Percentiles rank a stretch among this genome's conserved stretches.
These are phyloP conservation scores for Alcedo quadribrachys DNA, from an alignment of 2,797 vertebrate species.

Conservation along the genomic window DNA sequence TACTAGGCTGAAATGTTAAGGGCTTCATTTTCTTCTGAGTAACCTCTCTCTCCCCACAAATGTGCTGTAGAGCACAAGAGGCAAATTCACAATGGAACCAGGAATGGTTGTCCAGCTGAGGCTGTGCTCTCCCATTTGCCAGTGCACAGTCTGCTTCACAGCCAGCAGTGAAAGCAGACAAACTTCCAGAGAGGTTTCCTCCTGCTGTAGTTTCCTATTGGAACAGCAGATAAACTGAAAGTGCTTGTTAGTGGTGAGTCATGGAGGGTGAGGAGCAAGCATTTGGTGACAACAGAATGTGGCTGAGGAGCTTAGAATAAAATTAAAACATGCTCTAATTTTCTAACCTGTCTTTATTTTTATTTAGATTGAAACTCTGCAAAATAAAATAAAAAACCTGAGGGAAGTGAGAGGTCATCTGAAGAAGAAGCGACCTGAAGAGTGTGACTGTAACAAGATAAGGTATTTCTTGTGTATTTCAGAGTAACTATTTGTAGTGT, in stretches of 20 bases:
- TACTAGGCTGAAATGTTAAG: neutral
- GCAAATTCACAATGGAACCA: neutral
- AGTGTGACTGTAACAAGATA: conserved; percentile 91
- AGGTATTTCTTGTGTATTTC: conserved; percentile 74
- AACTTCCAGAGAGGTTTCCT: neutral
- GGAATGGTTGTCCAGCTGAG: neutral
- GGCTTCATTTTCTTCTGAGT: neutral
- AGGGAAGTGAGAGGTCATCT: conserved; percentile 94
- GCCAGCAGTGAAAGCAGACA: neutral
- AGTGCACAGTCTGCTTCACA: accelerated
- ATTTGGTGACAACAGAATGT: neutral
- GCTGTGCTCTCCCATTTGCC: neutral
- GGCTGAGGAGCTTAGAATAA: neutral
- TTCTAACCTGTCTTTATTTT: neutral
- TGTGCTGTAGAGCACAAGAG: neutral
- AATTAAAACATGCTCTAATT: neutral
- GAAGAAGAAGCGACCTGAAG: conserved; percentile 90
- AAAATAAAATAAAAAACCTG: conserved; percentile 97
- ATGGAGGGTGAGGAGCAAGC: neutral
- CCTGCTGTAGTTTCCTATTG: neutral
- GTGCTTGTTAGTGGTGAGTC: neutral
- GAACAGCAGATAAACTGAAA: neutral
- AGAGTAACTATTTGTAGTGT: neutral
- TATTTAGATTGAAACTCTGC: conserved; percentile 92
- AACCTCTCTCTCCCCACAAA: neutral